Evolutionary conservation across 2,888 invertebrate genomes (phyloP).

Genomic region (Lithophane leautieri): DNA sequence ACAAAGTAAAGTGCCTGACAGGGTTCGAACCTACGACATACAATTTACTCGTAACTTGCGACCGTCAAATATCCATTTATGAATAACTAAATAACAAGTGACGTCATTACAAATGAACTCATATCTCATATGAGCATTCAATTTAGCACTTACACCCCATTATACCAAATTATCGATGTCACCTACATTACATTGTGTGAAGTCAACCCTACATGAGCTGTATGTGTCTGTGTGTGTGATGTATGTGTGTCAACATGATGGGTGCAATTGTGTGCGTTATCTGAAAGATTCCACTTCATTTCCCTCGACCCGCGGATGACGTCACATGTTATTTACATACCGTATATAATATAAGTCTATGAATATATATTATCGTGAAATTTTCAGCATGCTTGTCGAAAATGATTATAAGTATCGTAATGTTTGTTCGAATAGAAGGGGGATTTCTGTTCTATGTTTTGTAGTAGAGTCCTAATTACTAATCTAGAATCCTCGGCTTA

Average conservation of each 20-base stretch:
- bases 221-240: slow-evolving; percentile 61
- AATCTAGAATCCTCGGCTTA: neutral
- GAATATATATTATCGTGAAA: neutral
- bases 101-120: slow-evolving; percentile 75
- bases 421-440: neutral
- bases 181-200: slow-evolving; percentile 86
- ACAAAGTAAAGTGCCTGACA: too few relatives aligned
- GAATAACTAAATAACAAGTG: slow-evolving; percentile 25
- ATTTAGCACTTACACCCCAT: slow-evolving; percentile 85
- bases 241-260: slow-evolving; percentile 52
- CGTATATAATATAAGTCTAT: slow-evolving; percentile 37
- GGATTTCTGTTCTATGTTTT: neutral
- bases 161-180: slow-evolving; percentile 88
- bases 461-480: too few relatives aligned
- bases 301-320: slow-evolving; percentile 87
- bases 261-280: slow-evolving; percentile 86
- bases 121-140: slow-evolving; percentile 80
- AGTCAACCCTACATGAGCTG: slow-evolving; percentile 79
- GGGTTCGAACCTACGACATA: too few relatives aligned
- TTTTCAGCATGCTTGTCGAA: neutral
- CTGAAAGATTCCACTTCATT: slow-evolving; percentile 90
- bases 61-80: slow-evolving; percentile 8
- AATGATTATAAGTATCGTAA: too few relatives aligned
- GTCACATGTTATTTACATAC: slow-evolving; percentile 80
- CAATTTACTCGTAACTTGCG: too few relatives aligned